phyloP scores from a whole-genome alignment of 2,888 invertebrate genomes.

The Idaea straminata region DNA sequence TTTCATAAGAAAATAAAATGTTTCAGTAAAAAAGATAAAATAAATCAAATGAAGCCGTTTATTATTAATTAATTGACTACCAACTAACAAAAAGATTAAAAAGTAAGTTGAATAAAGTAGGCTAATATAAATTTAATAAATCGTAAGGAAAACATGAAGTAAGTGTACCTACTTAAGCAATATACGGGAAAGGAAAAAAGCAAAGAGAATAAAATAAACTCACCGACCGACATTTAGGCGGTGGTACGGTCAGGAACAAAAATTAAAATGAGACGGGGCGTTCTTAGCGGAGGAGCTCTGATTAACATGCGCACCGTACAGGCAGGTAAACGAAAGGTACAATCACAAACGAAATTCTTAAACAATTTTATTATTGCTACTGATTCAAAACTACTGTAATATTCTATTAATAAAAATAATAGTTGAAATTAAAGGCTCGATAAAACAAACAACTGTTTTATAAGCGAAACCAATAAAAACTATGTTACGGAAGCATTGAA shows the following conservation, averaged over 20 bases:
- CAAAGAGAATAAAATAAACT: slow-evolving; percentile 30
- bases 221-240: slow-evolving; percentile 25
- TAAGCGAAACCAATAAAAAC: neutral
- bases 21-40: no score
- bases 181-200: slow-evolving; percentile 19
- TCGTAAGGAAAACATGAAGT: slow-evolving; percentile 19
- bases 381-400: slow-evolving; percentile 11
- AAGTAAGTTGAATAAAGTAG: neutral
- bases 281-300: slow-evolving; percentile 26
- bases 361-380: slow-evolving; percentile 2
- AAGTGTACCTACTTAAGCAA: slow-evolving; percentile 13
- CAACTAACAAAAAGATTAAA: neutral
- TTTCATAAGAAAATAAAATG: no score
- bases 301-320: slow-evolving; percentile 35
- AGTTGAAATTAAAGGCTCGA: neutral
- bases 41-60: no score
- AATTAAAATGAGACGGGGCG: slow-evolving; percentile 29
- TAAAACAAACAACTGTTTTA: slow-evolving; percentile 1
- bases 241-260: slow-evolving; percentile 30
- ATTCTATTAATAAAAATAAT: slow-evolving; percentile 13
- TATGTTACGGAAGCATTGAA: slow-evolving; percentile 4
- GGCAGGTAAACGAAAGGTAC: slow-evolving; percentile 25
- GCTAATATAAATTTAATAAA: slow-evolving; percentile 5
- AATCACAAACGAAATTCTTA: slow-evolving; percentile 27
- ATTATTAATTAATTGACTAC: no score